phyloP scores from a whole-genome alignment of 1,140 invertebrate genomes.

The Anadara kagoshimensis region DNA sequence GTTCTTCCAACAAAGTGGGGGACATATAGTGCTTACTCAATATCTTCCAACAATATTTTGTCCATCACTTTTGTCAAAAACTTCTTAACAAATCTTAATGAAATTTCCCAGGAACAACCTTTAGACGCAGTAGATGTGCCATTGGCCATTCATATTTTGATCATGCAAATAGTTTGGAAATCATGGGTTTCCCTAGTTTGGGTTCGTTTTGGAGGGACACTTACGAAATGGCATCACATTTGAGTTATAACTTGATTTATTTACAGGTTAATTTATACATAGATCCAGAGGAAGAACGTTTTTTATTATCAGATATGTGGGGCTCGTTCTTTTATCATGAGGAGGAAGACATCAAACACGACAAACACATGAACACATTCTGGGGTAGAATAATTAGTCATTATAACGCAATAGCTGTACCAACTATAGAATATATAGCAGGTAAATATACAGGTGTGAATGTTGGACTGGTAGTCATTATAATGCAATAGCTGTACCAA shows the following conservation, averaged over 20 bases:
- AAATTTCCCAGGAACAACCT: too few species aligned
- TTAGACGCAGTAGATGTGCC: too few species aligned
- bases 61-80: too few species aligned
- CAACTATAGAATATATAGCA: constrained; percentile 77
- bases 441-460: constrained; percentile 23
- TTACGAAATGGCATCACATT: too few species aligned
- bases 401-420: constrained; percentile 83
- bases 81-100: too few species aligned
- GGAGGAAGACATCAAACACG: constrained; percentile 43
- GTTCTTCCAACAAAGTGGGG: too few species aligned
- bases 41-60: too few species aligned
- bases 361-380: constrained; percentile 75
- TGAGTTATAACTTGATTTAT: background rate
- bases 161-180: too few species aligned
- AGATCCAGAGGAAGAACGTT: constrained; percentile 67
- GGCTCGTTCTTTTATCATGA: constrained; percentile 79
- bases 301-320: constrained; percentile 81
- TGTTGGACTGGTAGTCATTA: background rate
- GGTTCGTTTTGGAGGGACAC: too few species aligned
- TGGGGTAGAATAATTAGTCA: constrained; percentile 81
- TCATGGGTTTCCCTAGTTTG: too few species aligned
- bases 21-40: too few species aligned
- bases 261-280: constrained; percentile 57
- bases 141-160: too few species aligned
- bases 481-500: background rate